phyloP scores from a whole-genome alignment of 1,140 invertebrate species.

The Drosophila kanapiae region DNA sequence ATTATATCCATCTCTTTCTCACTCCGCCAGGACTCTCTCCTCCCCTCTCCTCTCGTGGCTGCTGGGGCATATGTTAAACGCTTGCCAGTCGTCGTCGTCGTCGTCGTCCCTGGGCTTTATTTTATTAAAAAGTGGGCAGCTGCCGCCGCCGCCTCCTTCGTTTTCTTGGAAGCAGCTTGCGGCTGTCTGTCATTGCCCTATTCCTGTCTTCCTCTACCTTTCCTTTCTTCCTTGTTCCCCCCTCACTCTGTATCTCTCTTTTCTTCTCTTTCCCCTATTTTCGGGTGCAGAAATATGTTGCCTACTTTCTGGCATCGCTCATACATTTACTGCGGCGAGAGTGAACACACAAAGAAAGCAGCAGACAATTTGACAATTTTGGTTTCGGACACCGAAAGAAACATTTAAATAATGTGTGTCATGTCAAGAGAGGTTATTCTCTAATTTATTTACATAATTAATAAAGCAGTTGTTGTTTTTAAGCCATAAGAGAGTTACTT shows the following conservation, averaged over 20 bases:
- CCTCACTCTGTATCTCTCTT: neutral
- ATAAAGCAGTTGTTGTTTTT: too few species aligned
- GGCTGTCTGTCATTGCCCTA: constrained; percentile 69
- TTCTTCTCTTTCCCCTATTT: neutral
- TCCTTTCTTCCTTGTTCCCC: neutral
- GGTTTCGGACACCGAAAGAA: constrained; percentile 6
- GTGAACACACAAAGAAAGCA: constrained; percentile 31
- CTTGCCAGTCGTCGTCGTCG: constrained; percentile 54
- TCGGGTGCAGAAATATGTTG: constrained; percentile 51
- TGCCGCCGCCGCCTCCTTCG: constrained; percentile 39
- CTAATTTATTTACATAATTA: too few species aligned
- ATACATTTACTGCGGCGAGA: constrained; percentile 37
- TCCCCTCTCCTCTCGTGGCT: constrained; percentile 12
- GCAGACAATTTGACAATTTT: constrained; percentile 49
- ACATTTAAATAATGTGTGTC: neutral
- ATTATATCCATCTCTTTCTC: neutral
- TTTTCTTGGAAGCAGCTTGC: constrained; percentile 62
- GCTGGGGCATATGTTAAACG: constrained; percentile 75
- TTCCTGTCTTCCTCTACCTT: constrained; percentile 2
- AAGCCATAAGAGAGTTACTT: too few species aligned
- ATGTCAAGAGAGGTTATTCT: too few species aligned
- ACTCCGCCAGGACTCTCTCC: constrained; percentile 17
- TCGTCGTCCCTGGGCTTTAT: constrained; percentile 41
- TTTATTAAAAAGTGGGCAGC: constrained; percentile 77
- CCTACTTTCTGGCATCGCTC: constrained; percentile 65